Evolutionary conservation across 2,797 vertebrate species (phyloP).

Genomic region (Rachycentron canadum): DNA sequence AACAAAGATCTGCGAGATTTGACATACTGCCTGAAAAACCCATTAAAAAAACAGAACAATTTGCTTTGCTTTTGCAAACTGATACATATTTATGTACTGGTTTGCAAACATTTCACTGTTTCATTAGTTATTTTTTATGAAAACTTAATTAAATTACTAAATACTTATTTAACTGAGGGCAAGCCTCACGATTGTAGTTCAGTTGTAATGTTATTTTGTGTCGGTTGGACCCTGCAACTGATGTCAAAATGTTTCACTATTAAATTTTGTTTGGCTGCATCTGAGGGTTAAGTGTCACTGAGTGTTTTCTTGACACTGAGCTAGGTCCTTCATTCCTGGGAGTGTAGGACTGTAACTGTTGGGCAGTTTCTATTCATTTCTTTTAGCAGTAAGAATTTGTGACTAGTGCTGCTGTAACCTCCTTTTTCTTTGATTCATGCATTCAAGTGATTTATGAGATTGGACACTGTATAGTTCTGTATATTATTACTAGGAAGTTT

Average conservation of each 20-base stretch:
- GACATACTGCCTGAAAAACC: neutral
- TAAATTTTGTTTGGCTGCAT: neutral
- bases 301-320: neutral
- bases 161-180: neutral
- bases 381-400: neutral
- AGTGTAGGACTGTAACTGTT: neutral
- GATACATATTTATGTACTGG: neutral
- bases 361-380: constrained; percentile 7
- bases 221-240: constrained; percentile 5
- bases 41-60: neutral
- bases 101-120: neutral
- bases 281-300: neutral
- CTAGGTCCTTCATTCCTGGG: neutral
- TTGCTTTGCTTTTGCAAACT: neutral
- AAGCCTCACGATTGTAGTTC: neutral
- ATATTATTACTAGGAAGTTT: neutral
- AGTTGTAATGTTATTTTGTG: neutral
- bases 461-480: neutral
- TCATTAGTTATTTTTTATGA: constrained; percentile 4
- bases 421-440: neutral
- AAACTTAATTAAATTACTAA: neutral
- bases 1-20: neutral
- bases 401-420: neutral
- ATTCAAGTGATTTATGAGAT: neutral
- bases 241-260: constrained; percentile 7